A percentile compares a stretch with the other conserved stretches of the same genome.
phyloP scores from a whole-genome alignment of 2,888 invertebrate genomes.

The Pristionchus arcanus region DNA sequence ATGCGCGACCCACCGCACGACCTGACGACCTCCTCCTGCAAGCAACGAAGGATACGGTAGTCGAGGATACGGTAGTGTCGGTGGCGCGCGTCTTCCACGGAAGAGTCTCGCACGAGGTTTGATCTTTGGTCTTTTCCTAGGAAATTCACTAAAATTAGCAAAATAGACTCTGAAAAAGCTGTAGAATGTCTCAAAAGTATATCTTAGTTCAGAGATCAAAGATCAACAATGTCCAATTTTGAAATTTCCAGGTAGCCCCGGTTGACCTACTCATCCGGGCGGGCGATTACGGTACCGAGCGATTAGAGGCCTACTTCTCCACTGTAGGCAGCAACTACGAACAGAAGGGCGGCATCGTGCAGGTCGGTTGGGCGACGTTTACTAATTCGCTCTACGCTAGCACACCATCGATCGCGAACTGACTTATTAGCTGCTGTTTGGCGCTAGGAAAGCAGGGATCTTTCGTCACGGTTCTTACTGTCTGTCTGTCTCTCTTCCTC shows the following conservation, averaged over 20 bases:
- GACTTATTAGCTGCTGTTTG: not conserved
- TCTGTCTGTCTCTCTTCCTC: conserved; percentile 37
- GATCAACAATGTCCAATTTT: not conserved
- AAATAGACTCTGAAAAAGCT: not conserved
- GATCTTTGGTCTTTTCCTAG: not conserved
- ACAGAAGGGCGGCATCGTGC: conserved; percentile 68
- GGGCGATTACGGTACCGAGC: conserved; percentile 40
- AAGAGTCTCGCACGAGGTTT: conserved; percentile 25
- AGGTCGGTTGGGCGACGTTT: conserved; percentile 60
- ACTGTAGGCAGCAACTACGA: conserved; percentile 70
- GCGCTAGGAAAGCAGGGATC: not conserved
- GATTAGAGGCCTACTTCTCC: conserved; percentile 61
- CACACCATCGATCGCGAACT: not conserved
- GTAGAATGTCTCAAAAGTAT: not conserved
- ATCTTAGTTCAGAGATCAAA: not conserved
- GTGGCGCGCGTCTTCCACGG: conserved; percentile 47
- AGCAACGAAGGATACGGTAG: not conserved
- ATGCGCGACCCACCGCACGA: conserved; percentile 6
- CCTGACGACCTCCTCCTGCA: not conserved
- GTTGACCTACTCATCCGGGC: conserved; percentile 38
- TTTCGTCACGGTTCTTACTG: not conserved
- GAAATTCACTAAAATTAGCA: not conserved
- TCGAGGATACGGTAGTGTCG: conserved; percentile 31
- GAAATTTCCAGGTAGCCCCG: conserved; percentile 5
- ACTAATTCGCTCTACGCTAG: not conserved